phyloP scores from a whole-genome alignment of 2,888 invertebrate genomes.

The Chirona hameri region DNA sequence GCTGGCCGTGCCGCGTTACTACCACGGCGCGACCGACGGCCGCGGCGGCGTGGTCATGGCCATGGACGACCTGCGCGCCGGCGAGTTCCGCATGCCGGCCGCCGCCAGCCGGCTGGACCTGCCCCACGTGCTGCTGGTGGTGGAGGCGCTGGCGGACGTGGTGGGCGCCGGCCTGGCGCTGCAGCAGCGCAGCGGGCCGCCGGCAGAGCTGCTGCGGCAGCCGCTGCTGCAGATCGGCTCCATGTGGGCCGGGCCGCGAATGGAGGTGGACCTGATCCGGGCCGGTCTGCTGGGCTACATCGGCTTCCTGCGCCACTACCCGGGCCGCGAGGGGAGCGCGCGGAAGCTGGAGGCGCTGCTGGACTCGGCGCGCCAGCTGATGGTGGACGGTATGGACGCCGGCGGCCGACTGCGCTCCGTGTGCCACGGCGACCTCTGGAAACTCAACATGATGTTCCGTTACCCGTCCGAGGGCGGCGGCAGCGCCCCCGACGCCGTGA shows the following conservation, averaged over 20 bases:
- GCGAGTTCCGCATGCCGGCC: conserved; percentile 4
- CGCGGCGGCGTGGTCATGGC: conserved; percentile 8
- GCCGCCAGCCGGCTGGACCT: neutral
- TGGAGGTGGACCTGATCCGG: conserved; percentile 25
- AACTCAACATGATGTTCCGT: conserved; percentile 27
- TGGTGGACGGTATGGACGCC: conserved; percentile 1
- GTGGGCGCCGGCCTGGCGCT: conserved; percentile 24
- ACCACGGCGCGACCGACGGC: conserved; percentile 28
- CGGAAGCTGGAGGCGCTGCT: neutral
- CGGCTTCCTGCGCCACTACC: conserved; percentile 26
- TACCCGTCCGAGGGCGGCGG: neutral
- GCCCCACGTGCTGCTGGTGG: conserved; percentile 23
- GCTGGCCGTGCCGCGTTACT: neutral
- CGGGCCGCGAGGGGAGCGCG: neutral
- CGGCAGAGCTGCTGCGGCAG: neutral
- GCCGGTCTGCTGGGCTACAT: neutral
- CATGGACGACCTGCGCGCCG: conserved; percentile 26
- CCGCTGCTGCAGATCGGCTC: neutral
- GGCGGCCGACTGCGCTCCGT: neutral
- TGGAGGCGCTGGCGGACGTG: neutral
- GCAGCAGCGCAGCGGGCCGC: neutral
- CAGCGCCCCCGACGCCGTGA: neutral
- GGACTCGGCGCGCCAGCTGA: neutral
- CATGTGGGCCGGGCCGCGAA: neutral
- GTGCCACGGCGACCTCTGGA: conserved; percentile 29